phyloP scores from a whole-genome alignment of 2,797 vertebrate species.

The Balearica regulorum region DNA sequence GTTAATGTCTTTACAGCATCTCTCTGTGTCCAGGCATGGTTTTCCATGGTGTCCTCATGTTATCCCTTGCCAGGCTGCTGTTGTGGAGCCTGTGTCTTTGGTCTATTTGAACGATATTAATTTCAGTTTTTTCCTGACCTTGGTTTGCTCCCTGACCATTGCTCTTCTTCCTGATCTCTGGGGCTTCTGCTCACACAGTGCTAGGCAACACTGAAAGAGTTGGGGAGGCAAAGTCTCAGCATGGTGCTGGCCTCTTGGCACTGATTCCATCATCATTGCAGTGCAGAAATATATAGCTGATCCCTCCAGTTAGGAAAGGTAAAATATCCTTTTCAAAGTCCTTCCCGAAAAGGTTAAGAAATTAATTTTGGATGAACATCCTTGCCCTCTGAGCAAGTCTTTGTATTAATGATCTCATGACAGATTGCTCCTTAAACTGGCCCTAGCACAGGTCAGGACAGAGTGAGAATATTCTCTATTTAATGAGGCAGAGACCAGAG shows the following conservation, averaged over 20 bases:
- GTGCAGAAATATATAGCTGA: slow-evolving; percentile 20
- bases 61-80: neutral
- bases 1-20: neutral
- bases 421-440: slow-evolving; percentile 73
- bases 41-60: neutral
- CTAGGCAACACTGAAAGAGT: neutral
- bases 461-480: slow-evolving; percentile 71
- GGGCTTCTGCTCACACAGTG: neutral
- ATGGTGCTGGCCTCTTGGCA: slow-evolving; percentile 35
- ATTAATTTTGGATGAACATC: slow-evolving; percentile 76
- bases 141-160: neutral
- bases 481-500: slow-evolving; percentile 77
- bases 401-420: slow-evolving; percentile 76
- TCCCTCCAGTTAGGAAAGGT: slow-evolving; percentile 37
- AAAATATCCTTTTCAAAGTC: slow-evolving; percentile 66
- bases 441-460: slow-evolving; percentile 66
- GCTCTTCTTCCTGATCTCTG: neutral
- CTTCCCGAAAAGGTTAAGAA: slow-evolving; percentile 71
- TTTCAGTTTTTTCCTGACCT: neutral
- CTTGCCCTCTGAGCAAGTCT: slow-evolving; percentile 66
- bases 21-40: neutral
- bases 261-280: slow-evolving; percentile 34
- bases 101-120: neutral
- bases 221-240: slow-evolving; percentile 12
- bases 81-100: neutral